Evolutionary conservation across 2,113 vertebrate species (phyloP).

Genomic region (Taurulus bubalis): DNA sequence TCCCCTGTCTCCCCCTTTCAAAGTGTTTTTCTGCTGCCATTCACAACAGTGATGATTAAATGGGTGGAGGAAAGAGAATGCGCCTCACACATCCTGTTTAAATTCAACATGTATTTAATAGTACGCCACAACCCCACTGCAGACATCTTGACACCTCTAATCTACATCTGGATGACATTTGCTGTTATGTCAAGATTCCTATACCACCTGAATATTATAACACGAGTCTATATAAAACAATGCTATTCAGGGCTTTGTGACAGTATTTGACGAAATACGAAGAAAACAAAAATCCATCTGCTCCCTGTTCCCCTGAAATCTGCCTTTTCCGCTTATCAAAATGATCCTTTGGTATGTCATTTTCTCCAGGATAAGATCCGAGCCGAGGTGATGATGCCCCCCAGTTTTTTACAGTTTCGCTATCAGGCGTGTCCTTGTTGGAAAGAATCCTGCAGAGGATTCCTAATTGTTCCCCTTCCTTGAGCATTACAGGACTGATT

Average conservation of each 20-base stretch:
- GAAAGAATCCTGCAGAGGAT: constrained; percentile 27
- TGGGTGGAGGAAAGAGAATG: constrained; percentile 28
- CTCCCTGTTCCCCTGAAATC: constrained; percentile 18
- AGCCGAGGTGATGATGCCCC: constrained; percentile 47
- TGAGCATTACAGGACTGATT: constrained; percentile 40
- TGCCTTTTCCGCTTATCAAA: constrained; percentile 31
- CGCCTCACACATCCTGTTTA: constrained; percentile 40
- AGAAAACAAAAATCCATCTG: constrained; percentile 11
- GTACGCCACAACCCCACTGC: constrained; percentile 28
- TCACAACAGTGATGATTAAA: constrained; percentile 57
- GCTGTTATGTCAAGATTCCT: constrained; percentile 46
- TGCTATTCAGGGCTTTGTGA: constrained; percentile 13
- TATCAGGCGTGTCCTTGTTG: constrained; percentile 38
- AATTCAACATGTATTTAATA: constrained; percentile 57
- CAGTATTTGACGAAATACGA: constrained; percentile 36
- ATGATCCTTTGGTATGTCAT: constrained; percentile 14
- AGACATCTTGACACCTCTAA: constrained; percentile 56
- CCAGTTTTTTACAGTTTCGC: constrained; percentile 15
- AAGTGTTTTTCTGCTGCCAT: constrained; percentile 44
- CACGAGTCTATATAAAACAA: constrained; percentile 5
- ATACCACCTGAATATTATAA: constrained; percentile 7
- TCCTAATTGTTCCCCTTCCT: constrained; percentile 47
- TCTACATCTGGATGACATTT: constrained; percentile 60
- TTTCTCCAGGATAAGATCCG: constrained; percentile 46
- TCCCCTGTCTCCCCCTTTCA: not conserved